Evolutionary conservation across 2,797 vertebrate species (phyloP), one percentile per base, ranked within the genome.

Genomic region (Enoplosus armatus): DNA sequence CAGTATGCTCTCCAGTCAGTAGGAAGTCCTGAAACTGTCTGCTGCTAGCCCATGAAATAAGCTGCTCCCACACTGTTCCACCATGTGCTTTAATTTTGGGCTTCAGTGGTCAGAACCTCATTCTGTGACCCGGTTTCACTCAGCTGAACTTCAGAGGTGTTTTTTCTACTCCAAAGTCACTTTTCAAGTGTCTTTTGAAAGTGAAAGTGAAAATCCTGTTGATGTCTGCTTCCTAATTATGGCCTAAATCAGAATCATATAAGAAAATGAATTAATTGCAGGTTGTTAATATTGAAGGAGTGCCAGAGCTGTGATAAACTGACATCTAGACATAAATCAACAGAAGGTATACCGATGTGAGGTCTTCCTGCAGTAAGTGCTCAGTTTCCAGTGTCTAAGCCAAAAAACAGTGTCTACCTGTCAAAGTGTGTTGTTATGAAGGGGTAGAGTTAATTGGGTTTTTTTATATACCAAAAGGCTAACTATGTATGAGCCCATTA

Each of bases 21-120:
- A 87, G 87, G 88, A 94, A 87, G 87, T 89, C 89, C 77, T 88
- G 87, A 85, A 85, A 88, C 82, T 91, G 84, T 92, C 87, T 91
- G 85, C 85, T 88, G 83, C 82, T 85, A 87, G 93, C 78, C 93
- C 92, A 93, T 95, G 93, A 95, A 95, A 95, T 95, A 92, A 93
- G 91, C 89, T 90, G 85, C 88, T 92, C 89, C 87, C 90, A 83
- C 88, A 87, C 77, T 86, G 90, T 92, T 92, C 88, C 89, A 91
- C 89, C 83, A 83, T 90, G 89, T 90, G 87, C 91, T 93, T 93
- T 92, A 87, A 93, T 94, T 93, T 92, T 89, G 89, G 85, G 93
- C 93, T 94, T 83, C 92, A 91, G 62, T 91, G 92, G 87, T 88
- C 91, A 90, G 89, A 90, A 90, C 84, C 80, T 84, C 74, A 79